A percentile compares a stretch with the other conserved stretches of the same genome.
phyloP scores from a whole-genome alignment of 1,140 invertebrate species.

The Anastatus disparis region DNA sequence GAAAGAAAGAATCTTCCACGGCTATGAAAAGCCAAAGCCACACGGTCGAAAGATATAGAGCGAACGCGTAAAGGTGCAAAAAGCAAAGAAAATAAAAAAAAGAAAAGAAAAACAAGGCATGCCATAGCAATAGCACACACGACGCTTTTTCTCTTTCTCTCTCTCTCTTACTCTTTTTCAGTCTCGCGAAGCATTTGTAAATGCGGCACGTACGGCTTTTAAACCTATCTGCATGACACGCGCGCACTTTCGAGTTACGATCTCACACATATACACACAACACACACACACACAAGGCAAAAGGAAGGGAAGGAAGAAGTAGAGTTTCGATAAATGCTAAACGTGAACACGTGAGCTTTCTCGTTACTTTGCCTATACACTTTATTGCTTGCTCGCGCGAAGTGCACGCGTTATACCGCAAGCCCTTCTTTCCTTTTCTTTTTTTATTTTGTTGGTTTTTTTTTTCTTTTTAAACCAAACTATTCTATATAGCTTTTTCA shows the following conservation, averaged over 20 bases:
- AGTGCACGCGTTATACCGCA: too few species aligned
- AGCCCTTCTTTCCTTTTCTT: slow-evolving; percentile 11
- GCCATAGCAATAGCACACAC: slow-evolving; percentile 8
- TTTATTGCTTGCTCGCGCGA: slow-evolving; percentile 55
- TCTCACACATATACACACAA: slow-evolving; percentile 59
- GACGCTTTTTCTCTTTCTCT: too few species aligned
- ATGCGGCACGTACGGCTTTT: slow-evolving; percentile 65
- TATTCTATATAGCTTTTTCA: too few species aligned
- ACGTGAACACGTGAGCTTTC: slow-evolving; percentile 66
- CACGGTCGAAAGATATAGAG: neutral
- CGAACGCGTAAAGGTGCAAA: neutral
- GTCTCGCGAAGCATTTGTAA: slow-evolving; percentile 61
- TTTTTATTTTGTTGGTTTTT: neutral
- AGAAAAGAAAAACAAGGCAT: neutral
- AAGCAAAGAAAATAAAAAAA: neutral
- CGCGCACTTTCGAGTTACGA: slow-evolving; percentile 47
- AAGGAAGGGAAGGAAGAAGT: too few species aligned
- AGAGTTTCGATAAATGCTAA: slow-evolving; percentile 66
- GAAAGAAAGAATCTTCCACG: neutral
- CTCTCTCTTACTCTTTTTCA: too few species aligned
- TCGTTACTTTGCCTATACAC: slow-evolving; percentile 54
- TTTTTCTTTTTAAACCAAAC: neutral
- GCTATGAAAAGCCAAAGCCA: neutral
- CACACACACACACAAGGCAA: slow-evolving; percentile 64
- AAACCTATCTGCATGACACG: slow-evolving; percentile 67